Base-by-base conservation (phyloP, 2,888 invertebrate species). In the Parnassius orleans region DNA sequence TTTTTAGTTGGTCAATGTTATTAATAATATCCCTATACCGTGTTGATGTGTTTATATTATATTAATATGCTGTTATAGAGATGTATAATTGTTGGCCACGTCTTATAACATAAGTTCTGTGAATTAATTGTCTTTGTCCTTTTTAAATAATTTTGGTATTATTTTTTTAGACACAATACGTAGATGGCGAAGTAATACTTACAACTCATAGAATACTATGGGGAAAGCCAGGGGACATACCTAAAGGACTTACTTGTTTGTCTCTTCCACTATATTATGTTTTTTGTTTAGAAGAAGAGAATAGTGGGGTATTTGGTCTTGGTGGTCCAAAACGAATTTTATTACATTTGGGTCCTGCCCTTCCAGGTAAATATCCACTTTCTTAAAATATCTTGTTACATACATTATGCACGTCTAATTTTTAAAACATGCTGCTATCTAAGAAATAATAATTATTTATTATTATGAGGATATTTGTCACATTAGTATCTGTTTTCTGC, bases 171-270 rank as follows among this genome's bases (percentile, higher is more conserved):
- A 97, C 97, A 12, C 93, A 94, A 63, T 98, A 95, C 81, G 95
- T 95, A 73, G 95, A 95, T 75, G 98, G 98, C 9, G 95, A 96
- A 86, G 84, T 97, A 42, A 93, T 95, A 3, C 84, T 98, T 54
- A 97, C 98, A 9, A 95, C 95, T n/a, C 96, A 97, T 78, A 93
- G 97, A 67, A 88, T 98, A 64, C 89, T 98, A 63, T 98, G 98
- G 97, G 95, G 94, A 3, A 94, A 94, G 68, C 94, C 95, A 11
- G 95, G 95, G 15, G 95, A 95, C 68, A 95, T 95, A 78, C 93
- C 95, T 42, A 93, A 93, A 73, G 95, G 95, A 43, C 92, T 94
- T 63, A 93, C 94, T 24, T 95, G 95, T 73, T 82, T 96, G 15
- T 93, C 95, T 12, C 84, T 98, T 52, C 93, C 94, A 60, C 88